Evolutionary conservation across 2,113 vertebrate species (phyloP).

Genomic region (Gadus chalcogrammus): DNA sequence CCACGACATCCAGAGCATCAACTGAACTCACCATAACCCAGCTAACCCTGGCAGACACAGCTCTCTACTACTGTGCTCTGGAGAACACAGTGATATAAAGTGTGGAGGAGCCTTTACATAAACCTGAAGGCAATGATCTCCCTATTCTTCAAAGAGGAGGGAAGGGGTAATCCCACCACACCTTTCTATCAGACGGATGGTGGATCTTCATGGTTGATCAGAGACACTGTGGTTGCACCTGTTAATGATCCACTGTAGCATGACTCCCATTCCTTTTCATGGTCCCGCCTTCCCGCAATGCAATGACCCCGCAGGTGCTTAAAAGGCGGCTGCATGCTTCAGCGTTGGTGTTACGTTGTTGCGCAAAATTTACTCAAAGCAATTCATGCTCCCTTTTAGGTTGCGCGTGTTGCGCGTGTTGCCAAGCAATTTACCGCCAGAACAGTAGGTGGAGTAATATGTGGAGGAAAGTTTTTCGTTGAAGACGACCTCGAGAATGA

Average conservation of each 20-base stretch:
- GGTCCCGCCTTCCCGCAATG: too few species aligned
- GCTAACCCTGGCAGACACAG: slow-evolving; percentile 12
- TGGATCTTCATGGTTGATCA: not conserved
- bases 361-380: too few species aligned
- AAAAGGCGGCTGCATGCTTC: too few species aligned
- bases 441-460: too few species aligned
- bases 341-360: too few species aligned
- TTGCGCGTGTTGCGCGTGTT: too few species aligned
- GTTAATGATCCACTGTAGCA: not conserved
- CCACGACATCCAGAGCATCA: not conserved
- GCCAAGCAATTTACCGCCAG: too few species aligned
- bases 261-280: too few species aligned
- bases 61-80: slow-evolving; percentile 13
- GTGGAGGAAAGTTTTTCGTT: too few species aligned
- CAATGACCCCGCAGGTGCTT: too few species aligned
- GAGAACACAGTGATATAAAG: slow-evolving; percentile 28
- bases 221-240: not conserved
- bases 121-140: slow-evolving; percentile 7
- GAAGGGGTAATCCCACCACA: not conserved
- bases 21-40: slow-evolving; percentile 8
- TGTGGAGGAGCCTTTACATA: slow-evolving; percentile 7
- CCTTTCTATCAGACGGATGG: not conserved
- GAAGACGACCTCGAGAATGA: too few species aligned
- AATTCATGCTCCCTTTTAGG: too few species aligned
- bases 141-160: not conserved